phyloP scores from a whole-genome alignment of 2,888 invertebrate genomes.

The Troides aeacus region DNA sequence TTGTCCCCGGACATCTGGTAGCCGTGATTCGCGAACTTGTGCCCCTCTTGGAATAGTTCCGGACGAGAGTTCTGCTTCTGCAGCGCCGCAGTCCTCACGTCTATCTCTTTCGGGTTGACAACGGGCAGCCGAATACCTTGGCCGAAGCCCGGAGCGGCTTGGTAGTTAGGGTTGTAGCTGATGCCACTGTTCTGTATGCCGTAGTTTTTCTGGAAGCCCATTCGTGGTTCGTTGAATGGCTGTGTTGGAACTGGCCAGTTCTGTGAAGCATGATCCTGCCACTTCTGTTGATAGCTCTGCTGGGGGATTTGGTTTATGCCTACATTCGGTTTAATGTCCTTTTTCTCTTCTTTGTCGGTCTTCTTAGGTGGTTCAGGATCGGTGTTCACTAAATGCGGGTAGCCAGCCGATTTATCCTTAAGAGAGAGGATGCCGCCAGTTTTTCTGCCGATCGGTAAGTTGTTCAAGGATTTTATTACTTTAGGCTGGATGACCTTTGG shows the following conservation, averaged over 20 bases:
- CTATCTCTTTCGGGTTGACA: constrained; percentile 76
- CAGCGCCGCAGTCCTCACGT: constrained; percentile 71
- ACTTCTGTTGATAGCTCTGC: constrained; percentile 47
- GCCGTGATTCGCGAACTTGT: constrained; percentile 59
- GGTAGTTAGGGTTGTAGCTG: constrained; percentile 57
- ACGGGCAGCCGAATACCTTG: constrained; percentile 67
- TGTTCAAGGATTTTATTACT: constrained; percentile 65
- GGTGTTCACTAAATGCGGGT: constrained; percentile 72
- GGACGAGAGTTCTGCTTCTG: constrained; percentile 71
- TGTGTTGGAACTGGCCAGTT: constrained; percentile 46
- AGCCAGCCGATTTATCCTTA: constrained; percentile 76
- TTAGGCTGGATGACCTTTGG: constrained; percentile 67
- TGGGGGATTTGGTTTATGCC: constrained; percentile 47
- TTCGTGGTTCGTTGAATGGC: constrained; percentile 48
- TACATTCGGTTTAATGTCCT: constrained; percentile 53
- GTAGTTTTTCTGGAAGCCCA: constrained; percentile 63
- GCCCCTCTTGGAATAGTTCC: constrained; percentile 62
- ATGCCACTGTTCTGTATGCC: constrained; percentile 56
- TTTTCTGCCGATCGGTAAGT: constrained; percentile 67
- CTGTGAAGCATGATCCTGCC: constrained; percentile 37
- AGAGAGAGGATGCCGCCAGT: constrained; percentile 76
- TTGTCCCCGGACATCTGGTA: constrained; percentile 70
- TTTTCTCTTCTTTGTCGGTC: constrained; percentile 61
- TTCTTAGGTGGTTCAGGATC: constrained; percentile 62
- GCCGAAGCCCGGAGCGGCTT: constrained; percentile 40